phyloP scores from a whole-genome alignment of 1,140 invertebrate genomes.

The Zaprionus inermis region DNA sequence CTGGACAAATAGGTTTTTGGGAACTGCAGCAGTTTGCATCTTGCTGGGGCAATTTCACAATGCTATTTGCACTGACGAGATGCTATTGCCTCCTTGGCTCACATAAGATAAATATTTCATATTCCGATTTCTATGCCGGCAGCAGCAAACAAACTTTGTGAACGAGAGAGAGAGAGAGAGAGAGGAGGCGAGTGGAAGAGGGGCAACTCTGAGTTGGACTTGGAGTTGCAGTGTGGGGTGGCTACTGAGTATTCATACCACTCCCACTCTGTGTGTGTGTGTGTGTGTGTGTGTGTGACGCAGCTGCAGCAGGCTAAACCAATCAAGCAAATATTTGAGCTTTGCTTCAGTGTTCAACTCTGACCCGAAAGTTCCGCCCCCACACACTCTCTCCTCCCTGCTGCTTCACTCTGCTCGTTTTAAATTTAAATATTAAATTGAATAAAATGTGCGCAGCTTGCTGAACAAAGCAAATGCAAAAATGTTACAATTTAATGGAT shows the following conservation, averaged over 20 bases:
- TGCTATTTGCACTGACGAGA: neutral
- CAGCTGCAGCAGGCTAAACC: conserved; percentile 58
- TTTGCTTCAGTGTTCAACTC: conserved; percentile 62
- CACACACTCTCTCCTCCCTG: neutral
- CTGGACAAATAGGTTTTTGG: conserved; percentile 25
- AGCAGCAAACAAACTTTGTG: conserved; percentile 43
- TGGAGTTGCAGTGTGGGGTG: conserved; percentile 21
- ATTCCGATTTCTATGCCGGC: conserved; percentile 46
- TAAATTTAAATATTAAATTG: conserved; percentile 53
- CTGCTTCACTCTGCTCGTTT: neutral
- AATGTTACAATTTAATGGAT: conserved; percentile 64
- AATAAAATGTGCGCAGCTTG: conserved; percentile 45
- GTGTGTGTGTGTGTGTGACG: conserved; percentile 44
- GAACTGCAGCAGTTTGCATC: conserved; percentile 9
- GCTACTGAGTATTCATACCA: neutral
- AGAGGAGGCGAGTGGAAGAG: neutral
- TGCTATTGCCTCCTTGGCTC: conserved; percentile 38
- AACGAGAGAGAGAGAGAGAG: neutral
- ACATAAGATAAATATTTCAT: conserved; percentile 69
- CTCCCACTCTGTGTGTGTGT: conserved; percentile 33
- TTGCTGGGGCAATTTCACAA: conserved; percentile 14
- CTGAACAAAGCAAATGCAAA: conserved; percentile 18
- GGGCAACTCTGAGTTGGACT: conserved; percentile 18
- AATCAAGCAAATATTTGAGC: conserved; percentile 74
- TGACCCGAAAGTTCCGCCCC: conserved; percentile 24